These are phyloP conservation scores for Simalia tracyae DNA, from an alignment of 2,797 vertebrate species.

Conservation along the genomic window DNA sequence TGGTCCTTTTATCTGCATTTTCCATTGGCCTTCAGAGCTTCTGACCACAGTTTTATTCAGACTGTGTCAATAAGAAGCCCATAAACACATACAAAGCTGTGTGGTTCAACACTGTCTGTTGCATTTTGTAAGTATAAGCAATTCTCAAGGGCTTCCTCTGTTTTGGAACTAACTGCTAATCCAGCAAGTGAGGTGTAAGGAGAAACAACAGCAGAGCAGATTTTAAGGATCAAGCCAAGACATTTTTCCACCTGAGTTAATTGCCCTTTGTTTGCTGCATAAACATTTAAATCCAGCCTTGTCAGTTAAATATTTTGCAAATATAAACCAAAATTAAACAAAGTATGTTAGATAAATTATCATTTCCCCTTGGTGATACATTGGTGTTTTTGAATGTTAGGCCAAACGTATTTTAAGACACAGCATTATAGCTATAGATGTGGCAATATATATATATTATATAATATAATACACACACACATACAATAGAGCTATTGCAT, in stretches of 20 bases:
- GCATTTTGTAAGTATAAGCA: neutral
- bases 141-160: neutral
- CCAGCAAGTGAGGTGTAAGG: neutral
- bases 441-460: too few relatives aligned
- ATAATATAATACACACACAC: too few relatives aligned
- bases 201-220: neutral
- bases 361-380: neutral
- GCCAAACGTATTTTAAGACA: too few relatives aligned
- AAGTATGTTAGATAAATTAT: neutral
- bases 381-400: neutral
- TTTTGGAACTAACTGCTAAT: neutral
- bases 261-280: neutral
- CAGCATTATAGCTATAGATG: too few relatives aligned
- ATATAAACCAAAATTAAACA: neutral
- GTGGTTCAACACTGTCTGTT: neutral
- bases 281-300: neutral
- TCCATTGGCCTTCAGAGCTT: constrained; percentile 24
- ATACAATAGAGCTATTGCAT: too few relatives aligned
- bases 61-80: constrained; percentile 39
- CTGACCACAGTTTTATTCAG: constrained; percentile 21
- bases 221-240: neutral
- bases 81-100: neutral
- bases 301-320: neutral
- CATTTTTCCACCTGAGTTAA: neutral
- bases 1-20: constrained; percentile 1